phyloP scores from a whole-genome alignment of 53 echinoderm and acorn worm genomes.

The Antedon mediterranea region DNA sequence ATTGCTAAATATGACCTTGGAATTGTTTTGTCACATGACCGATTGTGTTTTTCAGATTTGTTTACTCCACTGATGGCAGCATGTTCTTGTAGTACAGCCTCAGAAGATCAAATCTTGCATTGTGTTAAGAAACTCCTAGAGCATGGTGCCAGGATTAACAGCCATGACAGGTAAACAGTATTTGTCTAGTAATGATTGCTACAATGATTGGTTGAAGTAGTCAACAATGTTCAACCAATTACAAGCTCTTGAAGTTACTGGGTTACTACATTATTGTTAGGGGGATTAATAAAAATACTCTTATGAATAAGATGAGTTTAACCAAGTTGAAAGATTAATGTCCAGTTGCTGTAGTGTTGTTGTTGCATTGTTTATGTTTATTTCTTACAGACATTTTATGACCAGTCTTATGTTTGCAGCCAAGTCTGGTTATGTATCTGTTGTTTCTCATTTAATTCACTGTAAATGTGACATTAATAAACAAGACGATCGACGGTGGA shows the following conservation, averaged over 20 bases:
- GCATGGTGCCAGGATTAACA: conserved; percentile 42
- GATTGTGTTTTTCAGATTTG: conserved; percentile 41
- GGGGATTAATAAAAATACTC: too few species aligned
- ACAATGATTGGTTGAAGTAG: too few species aligned
- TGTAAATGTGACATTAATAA: conserved; percentile 42
- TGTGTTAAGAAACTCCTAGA: conserved; percentile 49
- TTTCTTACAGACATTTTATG: conserved; percentile 74
- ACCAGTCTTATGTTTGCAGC: conserved; percentile 87
- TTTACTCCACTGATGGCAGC: conserved; percentile 70
- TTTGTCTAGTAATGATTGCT: too few species aligned
- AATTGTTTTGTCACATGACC: too few species aligned
- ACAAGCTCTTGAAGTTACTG: too few species aligned
- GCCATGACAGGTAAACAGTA: conserved; percentile 69
- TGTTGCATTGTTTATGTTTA: too few species aligned
- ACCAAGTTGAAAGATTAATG: too few species aligned
- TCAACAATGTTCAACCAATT: too few species aligned
- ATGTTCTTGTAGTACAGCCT: conserved; percentile 33
- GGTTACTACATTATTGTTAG: too few species aligned
- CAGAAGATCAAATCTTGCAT: conserved; percentile 23
- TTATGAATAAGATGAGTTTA: too few species aligned
- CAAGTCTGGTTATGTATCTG: conserved; percentile 44
- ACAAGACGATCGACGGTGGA: conserved; percentile 83
- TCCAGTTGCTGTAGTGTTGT: too few species aligned
- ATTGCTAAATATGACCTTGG: too few species aligned
- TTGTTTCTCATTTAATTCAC: conserved; percentile 43